phyloP scores from a whole-genome alignment of 2,113 vertebrate species.

The Gymnocephalus cernua region DNA sequence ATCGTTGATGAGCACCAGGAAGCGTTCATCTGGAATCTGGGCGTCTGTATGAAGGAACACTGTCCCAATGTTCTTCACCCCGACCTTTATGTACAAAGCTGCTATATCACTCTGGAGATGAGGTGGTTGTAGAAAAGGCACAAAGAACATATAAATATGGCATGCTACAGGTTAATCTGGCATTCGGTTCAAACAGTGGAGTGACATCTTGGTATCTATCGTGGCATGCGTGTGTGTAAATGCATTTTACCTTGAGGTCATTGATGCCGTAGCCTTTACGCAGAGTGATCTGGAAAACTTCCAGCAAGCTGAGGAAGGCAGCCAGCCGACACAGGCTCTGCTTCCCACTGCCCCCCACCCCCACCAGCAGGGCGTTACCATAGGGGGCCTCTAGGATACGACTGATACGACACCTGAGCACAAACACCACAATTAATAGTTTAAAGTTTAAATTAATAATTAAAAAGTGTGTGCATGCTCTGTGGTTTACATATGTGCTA shows the following conservation, averaged over 20 bases:
- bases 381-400: conserved; percentile 85
- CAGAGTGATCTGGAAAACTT: conserved; percentile 86
- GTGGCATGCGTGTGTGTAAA: neutral
- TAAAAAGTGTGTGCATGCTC: neutral
- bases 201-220: neutral
- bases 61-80: conserved; percentile 83
- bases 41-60: conserved; percentile 83
- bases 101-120: conserved; percentile 83
- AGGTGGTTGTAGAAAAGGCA: conserved; percentile 22
- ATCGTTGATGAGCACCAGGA: conserved; percentile 85
- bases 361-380: conserved; percentile 84
- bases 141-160: neutral
- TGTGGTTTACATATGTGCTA: conserved; percentile 13
- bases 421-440: conserved; percentile 20
- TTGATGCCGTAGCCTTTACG: conserved; percentile 85
- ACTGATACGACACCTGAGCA: conserved; percentile 83
- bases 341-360: conserved; percentile 85
- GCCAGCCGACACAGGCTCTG: conserved; percentile 83
- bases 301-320: conserved; percentile 83
- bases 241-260: conserved; percentile 80
- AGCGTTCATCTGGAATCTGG: conserved; percentile 82
- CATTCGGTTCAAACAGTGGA: neutral
- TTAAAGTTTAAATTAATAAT: too few species aligned
- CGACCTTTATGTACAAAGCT: conserved; percentile 86
- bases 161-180: neutral